Evolutionary conservation across 2,888 invertebrate species (phyloP), one percentile per base, ranked within the genome.

Genomic region (Schrankia costaestrigalis): DNA sequence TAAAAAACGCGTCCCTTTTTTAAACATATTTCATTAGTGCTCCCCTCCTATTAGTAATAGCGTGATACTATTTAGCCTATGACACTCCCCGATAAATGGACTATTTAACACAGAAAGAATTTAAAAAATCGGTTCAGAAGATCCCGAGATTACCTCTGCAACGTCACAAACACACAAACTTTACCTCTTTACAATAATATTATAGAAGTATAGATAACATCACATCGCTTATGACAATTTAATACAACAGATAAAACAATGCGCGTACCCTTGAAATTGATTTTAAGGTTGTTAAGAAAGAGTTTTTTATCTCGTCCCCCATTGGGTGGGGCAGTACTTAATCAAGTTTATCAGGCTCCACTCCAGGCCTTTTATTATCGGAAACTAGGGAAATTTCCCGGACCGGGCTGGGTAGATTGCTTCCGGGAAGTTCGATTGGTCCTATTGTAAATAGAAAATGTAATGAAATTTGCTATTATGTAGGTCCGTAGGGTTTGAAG

Each of bases 311-410:
- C 56, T 46, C 33, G 23, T 36, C 47, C 53, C 55, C 56, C 54
- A 53, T 59, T 47, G 51, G 54, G 46, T 43, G 19, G 44, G 40
- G 47, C 46, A 32, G 33, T 41, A 48, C 55, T 56, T 65, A 71
- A 73, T 70, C 66, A 68, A 66, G 57, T 72, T 71, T 64, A 65
- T 67, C 57, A 44, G 50, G 49, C 43, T 50, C 55, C 53, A 56
- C 48, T 56, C 61, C 56, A 51, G 43, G 56, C 38, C 43, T 33
- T 48, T 56, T 47, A 60, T 64, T 67, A 63, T 58, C 47, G 53
- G 48, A 42, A 56, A 41, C 56, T 54, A 59, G 55, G 53, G 46
- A 55, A 56, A 62, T 57, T 56, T 49, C 44, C 46, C 50, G 40
- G 50, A 42, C 27, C 42, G 42, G 41, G 40, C 45, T 44, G 54